Conservation (phyloP, 2,888 invertebrate genomes). For the Podabrus alpinus region DNA sequence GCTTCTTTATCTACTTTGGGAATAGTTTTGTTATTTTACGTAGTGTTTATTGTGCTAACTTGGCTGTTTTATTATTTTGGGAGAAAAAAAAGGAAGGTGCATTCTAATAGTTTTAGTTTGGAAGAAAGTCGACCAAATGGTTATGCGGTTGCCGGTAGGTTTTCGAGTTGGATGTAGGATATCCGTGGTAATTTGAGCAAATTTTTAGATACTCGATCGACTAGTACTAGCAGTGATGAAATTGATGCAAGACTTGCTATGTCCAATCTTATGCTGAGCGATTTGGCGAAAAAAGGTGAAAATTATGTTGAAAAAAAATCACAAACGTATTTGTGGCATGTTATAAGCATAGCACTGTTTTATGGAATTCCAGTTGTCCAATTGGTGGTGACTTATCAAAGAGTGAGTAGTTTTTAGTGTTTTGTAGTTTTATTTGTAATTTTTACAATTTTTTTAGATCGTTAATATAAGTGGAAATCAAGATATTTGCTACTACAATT, state of each 20-base stretch:
- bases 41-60: constrained; percentile 53
- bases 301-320: constrained; percentile 59
- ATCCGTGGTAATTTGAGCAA: neutral
- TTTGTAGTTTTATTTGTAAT: constrained; percentile 36
- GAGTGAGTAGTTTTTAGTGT: constrained; percentile 55
- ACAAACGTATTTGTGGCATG: constrained; percentile 74
- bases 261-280: neutral
- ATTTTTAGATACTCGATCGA: neutral
- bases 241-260: constrained; percentile 11
- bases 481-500: constrained; percentile 90
- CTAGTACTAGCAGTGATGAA: neutral
- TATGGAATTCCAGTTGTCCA: constrained; percentile 86
- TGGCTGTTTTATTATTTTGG: constrained; percentile 35
- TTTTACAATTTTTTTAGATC: constrained; percentile 59
- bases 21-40: constrained; percentile 61
- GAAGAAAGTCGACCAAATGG: neutral
- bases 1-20: constrained; percentile 62
- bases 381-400: constrained; percentile 78
- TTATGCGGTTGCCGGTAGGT: neutral
- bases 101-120: neutral
- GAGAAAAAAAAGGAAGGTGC: neutral
- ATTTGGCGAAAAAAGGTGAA: neutral
- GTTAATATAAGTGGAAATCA: constrained; percentile 79
- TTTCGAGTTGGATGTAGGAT: neutral
- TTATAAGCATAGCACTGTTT: constrained; percentile 79